Conservation (phyloP, 2,113 vertebrate genomes). For the Apeltes quadracus region DNA sequence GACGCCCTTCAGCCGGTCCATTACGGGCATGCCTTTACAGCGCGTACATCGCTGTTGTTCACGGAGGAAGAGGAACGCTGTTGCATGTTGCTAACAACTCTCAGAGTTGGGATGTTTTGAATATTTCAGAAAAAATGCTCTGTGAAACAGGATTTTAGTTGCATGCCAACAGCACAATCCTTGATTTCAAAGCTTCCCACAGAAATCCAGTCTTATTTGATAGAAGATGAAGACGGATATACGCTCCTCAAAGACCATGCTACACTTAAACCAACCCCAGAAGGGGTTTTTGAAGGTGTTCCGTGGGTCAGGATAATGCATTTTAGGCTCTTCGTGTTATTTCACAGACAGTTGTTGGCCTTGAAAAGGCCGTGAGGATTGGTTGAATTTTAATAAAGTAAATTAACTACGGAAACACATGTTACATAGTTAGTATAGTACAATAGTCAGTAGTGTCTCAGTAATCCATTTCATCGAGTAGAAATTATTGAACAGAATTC, state of each 20-base stretch:
- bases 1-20: constrained; percentile 1
- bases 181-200: constrained; percentile 4
- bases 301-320: neutral
- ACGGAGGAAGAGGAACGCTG: neutral
- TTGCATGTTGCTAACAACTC: constrained; percentile 12
- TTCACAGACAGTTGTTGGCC: neutral
- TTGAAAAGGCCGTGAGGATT: no score
- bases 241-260: neutral
- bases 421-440: no score
- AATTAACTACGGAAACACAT: neutral
- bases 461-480: neutral
- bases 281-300: neutral
- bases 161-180: constrained; percentile 2
- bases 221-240: neutral
- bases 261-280: neutral
- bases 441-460: no score
- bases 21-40: constrained; percentile 25
- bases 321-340: neutral
- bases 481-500: neutral
- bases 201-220: neutral
- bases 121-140: neutral
- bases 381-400: neutral
- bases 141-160: constrained; percentile 11
- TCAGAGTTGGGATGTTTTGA: constrained; percentile 10
- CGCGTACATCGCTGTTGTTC: constrained; percentile 21